A percentile compares a stretch with the other conserved stretches of the same genome.
phyloP scores from a whole-genome alignment of 2,888 invertebrate species.

The Torymus texanus region DNA sequence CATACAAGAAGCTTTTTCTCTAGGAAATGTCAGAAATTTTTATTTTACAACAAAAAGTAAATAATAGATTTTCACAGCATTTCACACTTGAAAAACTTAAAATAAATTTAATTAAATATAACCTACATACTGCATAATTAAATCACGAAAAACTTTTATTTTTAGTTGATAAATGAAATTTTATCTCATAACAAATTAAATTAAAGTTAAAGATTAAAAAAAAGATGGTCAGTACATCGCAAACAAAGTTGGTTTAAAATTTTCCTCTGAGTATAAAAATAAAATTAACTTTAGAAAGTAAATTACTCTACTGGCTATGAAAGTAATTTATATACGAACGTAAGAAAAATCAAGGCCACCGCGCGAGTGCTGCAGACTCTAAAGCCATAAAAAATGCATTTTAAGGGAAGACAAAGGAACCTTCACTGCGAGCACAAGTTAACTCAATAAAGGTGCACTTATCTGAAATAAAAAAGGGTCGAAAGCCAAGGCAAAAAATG shows the following conservation, averaged over 20 bases:
- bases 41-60: no score
- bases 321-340: conserved; percentile 29
- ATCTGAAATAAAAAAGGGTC: conserved; percentile 9
- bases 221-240: not conserved
- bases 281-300: conserved; percentile 36
- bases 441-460: conserved; percentile 34
- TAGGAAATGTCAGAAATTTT: no score
- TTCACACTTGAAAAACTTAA: no score
- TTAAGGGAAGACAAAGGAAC: conserved; percentile 44
- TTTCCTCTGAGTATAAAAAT: not conserved
- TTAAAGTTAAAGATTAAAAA: not conserved
- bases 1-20: no score
- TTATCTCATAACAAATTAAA: no score
- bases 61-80: no score
- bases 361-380: conserved; percentile 1
- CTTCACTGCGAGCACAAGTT: conserved; percentile 14
- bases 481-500: not conserved
- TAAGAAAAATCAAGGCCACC: conserved; percentile 46
- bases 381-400: conserved; percentile 39
- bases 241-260: not conserved
- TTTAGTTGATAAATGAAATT: no score
- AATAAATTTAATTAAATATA: no score
- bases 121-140: no score
- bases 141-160: no score
- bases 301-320: conserved; percentile 24